Conservation (phyloP, 2,113 vertebrate species). For the Halichoerus grypus region DNA sequence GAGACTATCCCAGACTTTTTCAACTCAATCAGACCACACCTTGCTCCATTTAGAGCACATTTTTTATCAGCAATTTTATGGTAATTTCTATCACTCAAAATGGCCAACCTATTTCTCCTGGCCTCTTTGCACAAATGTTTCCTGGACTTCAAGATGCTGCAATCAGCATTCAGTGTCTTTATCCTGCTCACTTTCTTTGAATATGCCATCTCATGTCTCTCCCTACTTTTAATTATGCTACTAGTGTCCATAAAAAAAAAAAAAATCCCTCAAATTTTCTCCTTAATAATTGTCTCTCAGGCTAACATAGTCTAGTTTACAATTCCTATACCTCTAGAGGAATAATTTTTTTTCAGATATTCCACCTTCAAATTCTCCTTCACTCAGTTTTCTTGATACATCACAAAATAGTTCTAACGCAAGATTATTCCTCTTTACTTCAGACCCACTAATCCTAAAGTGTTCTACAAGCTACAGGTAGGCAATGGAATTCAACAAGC, state of each 20-base stretch:
- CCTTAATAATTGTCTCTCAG: background rate
- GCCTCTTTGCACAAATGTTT: background rate
- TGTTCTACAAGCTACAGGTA: background rate
- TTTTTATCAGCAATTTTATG: background rate
- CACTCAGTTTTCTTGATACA: background rate
- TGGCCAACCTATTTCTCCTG: background rate
- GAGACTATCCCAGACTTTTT: background rate
- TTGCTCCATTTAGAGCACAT: background rate
- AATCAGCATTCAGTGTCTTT: background rate
- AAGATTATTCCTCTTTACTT: conserved; percentile 6
- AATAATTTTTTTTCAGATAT: background rate
- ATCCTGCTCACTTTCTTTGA: background rate
- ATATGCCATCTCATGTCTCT: background rate
- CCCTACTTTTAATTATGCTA: background rate
- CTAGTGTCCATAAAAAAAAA: too few species aligned
- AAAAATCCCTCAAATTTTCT: background rate
- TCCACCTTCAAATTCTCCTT: background rate
- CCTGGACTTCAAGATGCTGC: background rate
- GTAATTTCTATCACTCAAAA: background rate
- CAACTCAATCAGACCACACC: background rate
- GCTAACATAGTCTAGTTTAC: background rate
- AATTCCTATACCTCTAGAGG: background rate
- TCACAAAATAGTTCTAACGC: background rate
- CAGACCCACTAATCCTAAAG: background rate
- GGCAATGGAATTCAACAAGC: background rate